These are phyloP conservation scores for Teleogryllus oceanicus DNA, from an alignment of 2,888 invertebrate species.

Conservation along the genomic window DNA sequence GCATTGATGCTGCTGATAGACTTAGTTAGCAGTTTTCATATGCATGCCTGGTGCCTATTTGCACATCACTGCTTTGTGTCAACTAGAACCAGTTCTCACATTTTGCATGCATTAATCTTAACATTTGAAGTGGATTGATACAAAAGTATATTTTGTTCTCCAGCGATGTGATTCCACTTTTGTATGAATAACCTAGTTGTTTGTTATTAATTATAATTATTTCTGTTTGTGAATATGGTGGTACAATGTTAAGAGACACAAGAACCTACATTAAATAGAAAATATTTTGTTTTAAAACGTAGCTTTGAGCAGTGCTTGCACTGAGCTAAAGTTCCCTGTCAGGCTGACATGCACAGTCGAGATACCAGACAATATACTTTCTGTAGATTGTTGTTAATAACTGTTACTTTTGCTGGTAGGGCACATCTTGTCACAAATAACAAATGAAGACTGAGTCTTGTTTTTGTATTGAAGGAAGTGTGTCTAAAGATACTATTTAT, in stretches of 20 bases:
- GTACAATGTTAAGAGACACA: not conserved
- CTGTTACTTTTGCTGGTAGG: not conserved
- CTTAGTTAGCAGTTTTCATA: not conserved
- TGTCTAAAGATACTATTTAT: not conserved
- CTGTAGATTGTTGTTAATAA: conserved; percentile 11
- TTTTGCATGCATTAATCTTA: not conserved
- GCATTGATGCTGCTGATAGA: conserved; percentile 7
- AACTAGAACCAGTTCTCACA: conserved; percentile 6
- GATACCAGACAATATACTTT: conserved; percentile 18
- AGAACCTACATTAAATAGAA: not conserved
- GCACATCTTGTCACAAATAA: conserved; percentile 18
- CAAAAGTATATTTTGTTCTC: not conserved
- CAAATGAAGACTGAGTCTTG: conserved; percentile 4
- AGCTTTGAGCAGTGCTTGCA: not conserved
- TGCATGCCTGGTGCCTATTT: conserved; percentile 18
- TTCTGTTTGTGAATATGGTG: not conserved
- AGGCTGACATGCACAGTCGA: conserved; percentile 8
- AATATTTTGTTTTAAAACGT: conserved; percentile 4
- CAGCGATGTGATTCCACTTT: conserved; percentile 1
- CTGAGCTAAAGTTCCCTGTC: not conserved
- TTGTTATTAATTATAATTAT: not conserved
- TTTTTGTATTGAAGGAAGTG: not conserved
- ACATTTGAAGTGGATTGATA: not conserved
- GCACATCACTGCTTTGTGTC: conserved; percentile 11
- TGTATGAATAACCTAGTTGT: conserved; percentile 8